These are phyloP conservation scores for Paramormyrops hopkinsi DNA, from an alignment of 2,797 vertebrate species.

Conservation along the genomic window DNA sequence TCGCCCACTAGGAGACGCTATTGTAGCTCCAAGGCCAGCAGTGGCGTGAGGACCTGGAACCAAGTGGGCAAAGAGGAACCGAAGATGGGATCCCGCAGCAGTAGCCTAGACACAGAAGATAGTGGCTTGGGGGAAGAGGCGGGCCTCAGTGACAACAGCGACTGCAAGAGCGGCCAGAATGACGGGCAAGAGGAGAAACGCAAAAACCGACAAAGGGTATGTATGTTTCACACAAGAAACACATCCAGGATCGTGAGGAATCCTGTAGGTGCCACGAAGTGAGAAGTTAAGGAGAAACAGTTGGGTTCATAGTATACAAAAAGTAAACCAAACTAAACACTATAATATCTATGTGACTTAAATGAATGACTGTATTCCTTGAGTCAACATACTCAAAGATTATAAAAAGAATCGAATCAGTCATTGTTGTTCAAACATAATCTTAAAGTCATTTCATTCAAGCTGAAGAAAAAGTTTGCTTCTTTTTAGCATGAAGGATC, in stretches of 20 bases:
- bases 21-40: constrained; percentile 38
- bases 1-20: constrained; percentile 59
- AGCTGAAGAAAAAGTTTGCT: not conserved
- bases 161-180: constrained; percentile 40
- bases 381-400: not conserved
- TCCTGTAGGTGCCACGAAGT: not conserved
- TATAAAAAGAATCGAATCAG: not conserved
- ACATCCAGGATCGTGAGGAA: not conserved
- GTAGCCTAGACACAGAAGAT: constrained; percentile 62
- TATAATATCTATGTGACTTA: not conserved
- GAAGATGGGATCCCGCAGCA: constrained; percentile 51
- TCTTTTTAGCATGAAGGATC: not conserved
- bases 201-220: constrained; percentile 58
- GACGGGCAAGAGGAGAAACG: constrained; percentile 32
- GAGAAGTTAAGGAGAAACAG: not conserved
- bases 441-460: not conserved
- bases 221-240: not conserved
- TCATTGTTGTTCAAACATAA: not conserved
- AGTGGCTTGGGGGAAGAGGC: constrained; percentile 62
- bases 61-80: constrained; percentile 47
- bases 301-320: not conserved
- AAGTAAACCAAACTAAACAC: not conserved
- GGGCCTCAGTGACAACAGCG: constrained; percentile 46
- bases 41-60: constrained; percentile 33
- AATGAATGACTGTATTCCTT: not conserved